Evolutionary conservation across 1,140 invertebrate species (phyloP).

Genomic region (Euura saliciscinereae): DNA sequence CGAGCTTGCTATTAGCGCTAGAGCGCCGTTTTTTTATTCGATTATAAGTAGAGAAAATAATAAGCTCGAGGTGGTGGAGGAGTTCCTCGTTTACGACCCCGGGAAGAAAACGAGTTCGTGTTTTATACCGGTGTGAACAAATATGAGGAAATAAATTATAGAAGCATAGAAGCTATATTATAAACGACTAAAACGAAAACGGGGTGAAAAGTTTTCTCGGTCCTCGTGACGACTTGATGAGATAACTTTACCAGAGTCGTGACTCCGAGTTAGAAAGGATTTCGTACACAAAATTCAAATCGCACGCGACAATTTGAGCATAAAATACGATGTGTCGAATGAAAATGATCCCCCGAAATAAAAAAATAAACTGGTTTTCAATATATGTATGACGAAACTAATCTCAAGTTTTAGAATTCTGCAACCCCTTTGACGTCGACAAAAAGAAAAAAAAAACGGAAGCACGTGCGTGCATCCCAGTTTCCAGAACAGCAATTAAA

Average conservation of each 20-base stretch:
- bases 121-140: background rate
- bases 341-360: too few species aligned
- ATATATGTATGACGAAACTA: too few species aligned
- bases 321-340: too few species aligned
- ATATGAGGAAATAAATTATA: constrained; percentile 2
- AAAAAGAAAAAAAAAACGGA: too few species aligned
- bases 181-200: background rate
- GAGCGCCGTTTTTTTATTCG: background rate
- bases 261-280: constrained; percentile 15
- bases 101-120: background rate
- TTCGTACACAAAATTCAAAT: background rate
- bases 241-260: constrained; percentile 42
- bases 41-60: background rate
- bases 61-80: background rate
- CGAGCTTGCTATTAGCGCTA: background rate
- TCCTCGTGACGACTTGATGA: constrained; percentile 46
- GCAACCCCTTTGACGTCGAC: too few species aligned
- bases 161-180: too few species aligned
- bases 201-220: constrained; percentile 1
- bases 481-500: constrained; percentile 32
- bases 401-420: too few species aligned
- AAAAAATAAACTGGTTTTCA: too few species aligned
- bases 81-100: background rate
- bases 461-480: constrained; percentile 12
- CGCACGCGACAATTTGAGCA: background rate